phyloP scores from a whole-genome alignment of 2,888 invertebrate species.

The Thereva nobilitata region DNA sequence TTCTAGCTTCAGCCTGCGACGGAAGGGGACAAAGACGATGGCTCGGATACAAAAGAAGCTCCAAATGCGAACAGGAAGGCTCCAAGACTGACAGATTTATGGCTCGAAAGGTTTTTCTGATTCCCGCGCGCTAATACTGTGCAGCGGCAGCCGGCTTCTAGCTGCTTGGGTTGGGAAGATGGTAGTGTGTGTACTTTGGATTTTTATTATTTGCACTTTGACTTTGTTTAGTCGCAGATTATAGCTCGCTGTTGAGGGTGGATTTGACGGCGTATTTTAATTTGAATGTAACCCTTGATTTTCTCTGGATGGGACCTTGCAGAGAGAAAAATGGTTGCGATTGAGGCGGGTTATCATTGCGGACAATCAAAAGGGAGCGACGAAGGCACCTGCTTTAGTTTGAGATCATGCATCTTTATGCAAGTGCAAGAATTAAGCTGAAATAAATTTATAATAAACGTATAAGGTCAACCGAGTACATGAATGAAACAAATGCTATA shows the following conservation, averaged over 20 bases:
- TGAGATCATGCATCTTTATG: too few species aligned
- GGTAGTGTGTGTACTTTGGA: conserved; percentile 7
- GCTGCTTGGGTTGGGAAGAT: too few species aligned
- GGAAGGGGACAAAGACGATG: not conserved
- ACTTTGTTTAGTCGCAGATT: conserved; percentile 37
- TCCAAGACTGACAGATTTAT: conserved; percentile 37
- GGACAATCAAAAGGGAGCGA: too few species aligned
- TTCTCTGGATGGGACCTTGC: not conserved
- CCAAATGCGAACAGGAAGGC: conserved; percentile 22
- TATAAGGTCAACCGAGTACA: too few species aligned
- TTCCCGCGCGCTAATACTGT: conserved; percentile 31
- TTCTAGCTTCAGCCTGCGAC: not conserved
- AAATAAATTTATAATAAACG: too few species aligned
- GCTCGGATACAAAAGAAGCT: conserved; percentile 10
- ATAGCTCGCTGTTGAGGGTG: conserved; percentile 24
- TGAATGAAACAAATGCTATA: too few species aligned
- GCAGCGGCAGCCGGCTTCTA: not conserved
- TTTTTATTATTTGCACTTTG: conserved; percentile 36
- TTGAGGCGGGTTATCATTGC: too few species aligned
- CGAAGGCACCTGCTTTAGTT: too few species aligned
- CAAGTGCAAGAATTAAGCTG: too few species aligned
- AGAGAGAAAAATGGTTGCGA: too few species aligned
- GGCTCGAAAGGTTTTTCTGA: conserved; percentile 34
- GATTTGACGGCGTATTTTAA: conserved; percentile 35
- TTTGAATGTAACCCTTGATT: conserved; percentile 20